phyloP scores from a whole-genome alignment of 2,113 vertebrate species.

The Myanophis thanlyinensis region DNA sequence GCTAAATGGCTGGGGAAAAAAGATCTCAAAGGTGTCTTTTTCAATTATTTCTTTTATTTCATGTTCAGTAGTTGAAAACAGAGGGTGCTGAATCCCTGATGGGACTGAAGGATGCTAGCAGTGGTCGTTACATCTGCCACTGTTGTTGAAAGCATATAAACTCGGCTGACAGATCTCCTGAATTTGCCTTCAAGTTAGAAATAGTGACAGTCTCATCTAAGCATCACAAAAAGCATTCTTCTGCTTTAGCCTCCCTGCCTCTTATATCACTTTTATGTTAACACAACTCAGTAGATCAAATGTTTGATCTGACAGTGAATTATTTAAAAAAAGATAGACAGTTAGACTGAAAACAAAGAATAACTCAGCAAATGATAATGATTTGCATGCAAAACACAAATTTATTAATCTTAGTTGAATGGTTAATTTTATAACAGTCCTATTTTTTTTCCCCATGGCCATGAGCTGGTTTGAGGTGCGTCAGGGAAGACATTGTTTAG shows the following conservation, averaged over 20 bases:
- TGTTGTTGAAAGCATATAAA: conserved; percentile 39
- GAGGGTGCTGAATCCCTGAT: conserved; percentile 30
- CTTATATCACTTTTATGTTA: background rate
- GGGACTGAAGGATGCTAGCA: conserved; percentile 41
- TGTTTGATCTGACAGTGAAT: conserved; percentile 1
- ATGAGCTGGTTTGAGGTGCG: background rate
- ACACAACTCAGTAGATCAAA: background rate
- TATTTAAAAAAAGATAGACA: background rate
- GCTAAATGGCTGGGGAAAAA: conserved; percentile 34
- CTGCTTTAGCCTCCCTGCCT: background rate
- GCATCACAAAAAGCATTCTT: conserved; percentile 36
- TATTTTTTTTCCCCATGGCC: background rate
- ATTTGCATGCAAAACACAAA: background rate
- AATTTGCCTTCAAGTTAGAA: conserved; percentile 47
- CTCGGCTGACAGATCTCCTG: conserved; percentile 47
- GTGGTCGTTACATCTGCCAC: conserved; percentile 50
- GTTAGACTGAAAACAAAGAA: background rate
- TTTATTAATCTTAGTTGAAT: background rate
- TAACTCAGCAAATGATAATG: background rate
- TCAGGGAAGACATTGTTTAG: background rate
- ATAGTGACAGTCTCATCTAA: conserved; percentile 15
- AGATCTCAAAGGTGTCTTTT: conserved; percentile 24
- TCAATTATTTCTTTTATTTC: conserved; percentile 41
- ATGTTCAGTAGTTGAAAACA: conserved; percentile 12
- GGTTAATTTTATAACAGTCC: background rate